phyloP scores from a whole-genome alignment of 2,888 invertebrate species.

The Nemoura dubitans region DNA sequence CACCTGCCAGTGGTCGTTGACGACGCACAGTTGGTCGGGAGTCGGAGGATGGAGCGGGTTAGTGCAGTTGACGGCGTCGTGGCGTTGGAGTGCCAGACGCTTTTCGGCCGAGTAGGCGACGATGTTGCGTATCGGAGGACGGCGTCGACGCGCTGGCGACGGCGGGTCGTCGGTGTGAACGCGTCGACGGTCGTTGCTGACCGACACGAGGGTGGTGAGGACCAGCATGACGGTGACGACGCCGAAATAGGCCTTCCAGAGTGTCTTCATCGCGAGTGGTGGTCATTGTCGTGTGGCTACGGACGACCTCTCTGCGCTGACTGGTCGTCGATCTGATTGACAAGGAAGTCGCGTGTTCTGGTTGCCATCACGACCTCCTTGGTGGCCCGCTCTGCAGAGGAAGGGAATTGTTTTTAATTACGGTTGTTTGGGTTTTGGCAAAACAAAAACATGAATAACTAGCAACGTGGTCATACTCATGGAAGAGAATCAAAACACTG shows the following conservation, averaged over 20 bases:
- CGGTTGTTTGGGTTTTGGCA: too few relatives aligned
- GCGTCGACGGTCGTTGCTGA: neutral
- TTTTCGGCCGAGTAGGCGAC: conserved; percentile 69
- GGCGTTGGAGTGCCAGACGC: conserved; percentile 64
- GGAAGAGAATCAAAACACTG: too few relatives aligned
- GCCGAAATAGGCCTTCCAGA: neutral
- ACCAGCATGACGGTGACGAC: conserved; percentile 28
- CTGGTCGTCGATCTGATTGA: too few relatives aligned
- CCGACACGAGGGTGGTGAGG: conserved; percentile 13
- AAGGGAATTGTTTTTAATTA: too few relatives aligned
- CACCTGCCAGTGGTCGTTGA: conserved; percentile 59
- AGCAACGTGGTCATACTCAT: too few relatives aligned
- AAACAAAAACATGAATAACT: too few relatives aligned
- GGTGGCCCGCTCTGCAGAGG: too few relatives aligned
- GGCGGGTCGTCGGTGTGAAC: neutral
- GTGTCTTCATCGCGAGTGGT: neutral
- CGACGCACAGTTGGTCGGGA: conserved; percentile 37
- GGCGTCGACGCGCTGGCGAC: neutral
- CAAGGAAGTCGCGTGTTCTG: too few relatives aligned
- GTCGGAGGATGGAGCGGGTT: conserved; percentile 16
- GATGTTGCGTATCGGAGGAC: conserved; percentile 59
- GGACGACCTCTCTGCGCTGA: too few relatives aligned
- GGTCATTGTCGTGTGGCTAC: neutral
- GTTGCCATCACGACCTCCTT: too few relatives aligned
- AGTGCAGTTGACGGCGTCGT: conserved; percentile 60